Conservation (phyloP, 2,797 vertebrate species). For the Sebastiscus tertius region DNA sequence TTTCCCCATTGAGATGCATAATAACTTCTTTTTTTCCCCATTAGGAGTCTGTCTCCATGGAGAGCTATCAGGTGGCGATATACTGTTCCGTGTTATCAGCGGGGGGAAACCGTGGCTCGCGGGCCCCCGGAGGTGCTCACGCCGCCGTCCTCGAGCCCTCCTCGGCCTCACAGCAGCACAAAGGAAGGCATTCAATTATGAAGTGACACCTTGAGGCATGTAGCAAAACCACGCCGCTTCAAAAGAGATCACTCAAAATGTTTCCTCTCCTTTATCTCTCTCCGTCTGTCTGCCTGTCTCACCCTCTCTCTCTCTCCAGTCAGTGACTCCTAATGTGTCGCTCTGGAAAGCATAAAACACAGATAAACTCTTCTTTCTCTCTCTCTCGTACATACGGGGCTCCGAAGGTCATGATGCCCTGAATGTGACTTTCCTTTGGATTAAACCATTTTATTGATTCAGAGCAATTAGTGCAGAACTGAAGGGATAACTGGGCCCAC, state of each 20-base stretch:
- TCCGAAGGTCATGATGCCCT: constrained; percentile 37
- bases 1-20: constrained; percentile 64
- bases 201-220: constrained; percentile 55
- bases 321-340: constrained; percentile 6
- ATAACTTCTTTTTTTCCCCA: constrained; percentile 43
- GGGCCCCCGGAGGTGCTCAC: constrained; percentile 22
- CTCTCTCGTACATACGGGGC: not conserved
- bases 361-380: constrained; percentile 5
- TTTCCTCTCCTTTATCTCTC: constrained; percentile 36
- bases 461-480: constrained; percentile 61
- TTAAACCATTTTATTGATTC: constrained; percentile 63
- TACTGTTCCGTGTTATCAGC: constrained; percentile 45
- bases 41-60: constrained; percentile 56
- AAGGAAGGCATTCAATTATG: constrained; percentile 68
- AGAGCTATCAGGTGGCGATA: constrained; percentile 44
- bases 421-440: constrained; percentile 49
- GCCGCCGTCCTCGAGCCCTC: constrained; percentile 23
- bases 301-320: not conserved
- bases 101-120: not conserved
- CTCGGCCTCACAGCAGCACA: constrained; percentile 38
- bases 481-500: constrained; percentile 49
- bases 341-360: constrained; percentile 10
- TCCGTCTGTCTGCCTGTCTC: constrained; percentile 4
- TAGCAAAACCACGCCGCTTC: constrained; percentile 38
- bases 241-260: constrained; percentile 40